phyloP scores from a whole-genome alignment of 2,113 vertebrate genomes.

The Mobula birostris region DNA sequence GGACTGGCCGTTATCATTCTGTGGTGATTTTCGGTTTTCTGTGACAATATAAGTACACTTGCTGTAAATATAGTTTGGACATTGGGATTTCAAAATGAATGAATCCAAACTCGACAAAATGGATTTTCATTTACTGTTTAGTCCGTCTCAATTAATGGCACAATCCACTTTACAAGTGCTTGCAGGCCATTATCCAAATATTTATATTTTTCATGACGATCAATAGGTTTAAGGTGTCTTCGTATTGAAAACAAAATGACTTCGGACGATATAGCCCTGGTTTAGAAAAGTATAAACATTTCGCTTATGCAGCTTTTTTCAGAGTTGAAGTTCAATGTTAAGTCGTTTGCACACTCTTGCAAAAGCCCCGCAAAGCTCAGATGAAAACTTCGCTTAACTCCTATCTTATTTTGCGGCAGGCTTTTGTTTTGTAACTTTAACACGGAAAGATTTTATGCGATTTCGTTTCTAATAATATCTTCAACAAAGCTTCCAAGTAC shows the following conservation, averaged over 20 bases:
- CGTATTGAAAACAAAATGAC: background rate
- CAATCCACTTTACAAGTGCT: background rate
- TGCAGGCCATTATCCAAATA: background rate
- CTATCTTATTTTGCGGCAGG: background rate
- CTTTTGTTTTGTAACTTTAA: background rate
- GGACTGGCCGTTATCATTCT: background rate
- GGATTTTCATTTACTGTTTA: background rate
- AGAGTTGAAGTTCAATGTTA: slow-evolving; percentile 38
- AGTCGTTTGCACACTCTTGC: background rate
- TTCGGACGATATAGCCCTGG: background rate
- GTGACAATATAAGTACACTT: background rate
- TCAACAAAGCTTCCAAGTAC: background rate
- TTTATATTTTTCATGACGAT: background rate
- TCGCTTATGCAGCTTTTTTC: background rate
- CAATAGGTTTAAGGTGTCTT: background rate
- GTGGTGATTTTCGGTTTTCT: background rate
- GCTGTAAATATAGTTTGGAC: background rate
- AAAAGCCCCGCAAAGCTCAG: background rate
- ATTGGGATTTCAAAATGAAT: background rate
- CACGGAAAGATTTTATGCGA: background rate
- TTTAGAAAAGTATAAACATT: background rate
- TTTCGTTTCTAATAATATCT: background rate
- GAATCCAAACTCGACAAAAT: background rate
- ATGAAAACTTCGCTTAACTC: background rate
- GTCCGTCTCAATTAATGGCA: background rate